A percentile compares a stretch with the other conserved stretches of the same genome.
Evolutionary conservation across 2,113 vertebrate species (phyloP).

Genomic region (Apistogramma diplotaenia): DNA sequence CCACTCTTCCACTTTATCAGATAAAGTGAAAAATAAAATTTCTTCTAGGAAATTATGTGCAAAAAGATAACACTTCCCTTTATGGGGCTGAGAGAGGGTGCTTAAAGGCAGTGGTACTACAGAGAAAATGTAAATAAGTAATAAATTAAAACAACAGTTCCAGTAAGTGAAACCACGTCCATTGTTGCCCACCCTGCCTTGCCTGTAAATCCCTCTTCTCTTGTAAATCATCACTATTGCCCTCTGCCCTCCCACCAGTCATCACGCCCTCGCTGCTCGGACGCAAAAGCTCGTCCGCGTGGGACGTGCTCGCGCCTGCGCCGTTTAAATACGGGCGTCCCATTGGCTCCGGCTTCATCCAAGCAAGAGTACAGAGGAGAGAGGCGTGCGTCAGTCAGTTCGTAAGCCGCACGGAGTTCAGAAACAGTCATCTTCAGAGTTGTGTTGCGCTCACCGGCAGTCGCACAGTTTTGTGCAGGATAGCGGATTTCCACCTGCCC

Average conservation of each 20-base stretch:
- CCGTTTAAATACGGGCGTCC: constrained; percentile 44
- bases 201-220: background rate
- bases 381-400: background rate
- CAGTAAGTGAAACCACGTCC: constrained; percentile 1
- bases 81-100: background rate
- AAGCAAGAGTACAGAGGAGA: background rate
- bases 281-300: constrained; percentile 46
- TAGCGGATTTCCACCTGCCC: background rate
- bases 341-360: background rate
- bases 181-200: background rate
- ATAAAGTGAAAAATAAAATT: background rate
- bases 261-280: background rate
- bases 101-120: background rate
- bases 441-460: background rate
- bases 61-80: background rate
- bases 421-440: background rate
- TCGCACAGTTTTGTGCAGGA: background rate
- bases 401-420: background rate
- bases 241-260: background rate
- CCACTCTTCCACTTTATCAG: too few relatives aligned
- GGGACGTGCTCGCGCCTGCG: constrained; percentile 46
- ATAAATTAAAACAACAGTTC: background rate
- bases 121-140: background rate
- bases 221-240: background rate
- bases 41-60: background rate